Conservation (phyloP, 2,113 vertebrate genomes). For the Peromyscus leucopus region DNA sequence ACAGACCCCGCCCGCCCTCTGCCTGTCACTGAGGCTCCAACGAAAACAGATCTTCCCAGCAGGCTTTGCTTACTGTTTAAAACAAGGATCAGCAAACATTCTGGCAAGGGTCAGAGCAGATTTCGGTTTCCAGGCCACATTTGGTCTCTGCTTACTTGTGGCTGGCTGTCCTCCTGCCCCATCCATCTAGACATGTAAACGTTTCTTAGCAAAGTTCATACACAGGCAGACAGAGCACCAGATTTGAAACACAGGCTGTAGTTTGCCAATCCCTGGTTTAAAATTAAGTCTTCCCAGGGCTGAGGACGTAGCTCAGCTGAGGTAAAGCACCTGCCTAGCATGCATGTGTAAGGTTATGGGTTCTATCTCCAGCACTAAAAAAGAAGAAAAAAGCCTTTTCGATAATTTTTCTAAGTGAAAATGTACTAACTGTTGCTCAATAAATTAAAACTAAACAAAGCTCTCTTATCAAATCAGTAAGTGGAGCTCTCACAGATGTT, state of each 20-base stretch:
- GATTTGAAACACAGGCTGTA: not conserved
- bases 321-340: not conserved
- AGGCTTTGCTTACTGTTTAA: slow-evolving; percentile 31
- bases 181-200: slow-evolving; percentile 44
- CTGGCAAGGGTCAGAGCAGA: not conserved
- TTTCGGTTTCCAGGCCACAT: slow-evolving; percentile 7
- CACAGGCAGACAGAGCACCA: not conserved
- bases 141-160: not conserved
- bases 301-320: not conserved
- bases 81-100: slow-evolving; percentile 16
- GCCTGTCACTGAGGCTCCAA: not conserved
- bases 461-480: slow-evolving; percentile 21
- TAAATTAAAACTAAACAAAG: slow-evolving; percentile 50
- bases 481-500: slow-evolving; percentile 46
- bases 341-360: not conserved
- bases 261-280: slow-evolving; percentile 30
- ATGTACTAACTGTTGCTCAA: slow-evolving; percentile 35
- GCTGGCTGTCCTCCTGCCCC: not conserved
- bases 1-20: not conserved
- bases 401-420: slow-evolving; percentile 23
- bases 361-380: not conserved
- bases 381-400: not conserved
- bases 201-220: not conserved
- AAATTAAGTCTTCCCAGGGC: slow-evolving; percentile 30
- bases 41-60: not conserved